Conservation (phyloP, 2,888 invertebrate genomes). For the Cacoxenus indagator region DNA sequence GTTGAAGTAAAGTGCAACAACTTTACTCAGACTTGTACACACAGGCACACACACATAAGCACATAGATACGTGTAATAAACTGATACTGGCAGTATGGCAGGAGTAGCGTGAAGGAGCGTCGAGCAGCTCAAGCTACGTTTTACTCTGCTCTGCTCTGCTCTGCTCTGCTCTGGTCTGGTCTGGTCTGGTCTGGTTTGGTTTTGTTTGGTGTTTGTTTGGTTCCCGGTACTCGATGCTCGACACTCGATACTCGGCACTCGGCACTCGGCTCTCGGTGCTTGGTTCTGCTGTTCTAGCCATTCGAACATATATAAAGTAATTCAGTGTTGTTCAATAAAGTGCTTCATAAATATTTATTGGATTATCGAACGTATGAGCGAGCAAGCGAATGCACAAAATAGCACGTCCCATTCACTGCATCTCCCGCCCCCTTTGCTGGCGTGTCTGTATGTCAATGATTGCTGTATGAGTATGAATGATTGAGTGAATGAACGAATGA, state of each 20-base stretch:
- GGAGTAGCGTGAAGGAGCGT: not conserved
- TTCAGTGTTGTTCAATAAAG: conserved; percentile 65
- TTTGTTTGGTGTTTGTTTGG: not conserved
- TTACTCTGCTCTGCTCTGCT: not conserved
- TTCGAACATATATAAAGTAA: conserved; percentile 50
- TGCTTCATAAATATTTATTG: conserved; percentile 66
- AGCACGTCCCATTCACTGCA: not conserved
- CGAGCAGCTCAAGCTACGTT: not conserved
- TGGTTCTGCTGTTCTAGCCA: not conserved
- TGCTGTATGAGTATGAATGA: conserved; percentile 15
- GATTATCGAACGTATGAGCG: conserved; percentile 34
- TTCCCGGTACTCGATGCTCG: not conserved
- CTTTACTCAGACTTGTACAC: conserved; percentile 20
- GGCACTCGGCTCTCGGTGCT: not conserved
- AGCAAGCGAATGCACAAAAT: conserved; percentile 47
- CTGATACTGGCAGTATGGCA: not conserved
- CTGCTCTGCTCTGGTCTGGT: not conserved
- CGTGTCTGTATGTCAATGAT: not conserved
- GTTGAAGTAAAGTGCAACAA: not conserved
- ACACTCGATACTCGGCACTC: not conserved
- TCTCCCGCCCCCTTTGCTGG: conserved; percentile 11
- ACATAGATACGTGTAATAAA: not conserved
- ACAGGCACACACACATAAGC: conserved; percentile 23
- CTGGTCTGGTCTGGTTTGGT: not conserved
- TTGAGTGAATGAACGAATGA: conserved; percentile 28